phyloP scores from a whole-genome alignment of 2,113 vertebrate species.

The Ammodytes marinus region DNA sequence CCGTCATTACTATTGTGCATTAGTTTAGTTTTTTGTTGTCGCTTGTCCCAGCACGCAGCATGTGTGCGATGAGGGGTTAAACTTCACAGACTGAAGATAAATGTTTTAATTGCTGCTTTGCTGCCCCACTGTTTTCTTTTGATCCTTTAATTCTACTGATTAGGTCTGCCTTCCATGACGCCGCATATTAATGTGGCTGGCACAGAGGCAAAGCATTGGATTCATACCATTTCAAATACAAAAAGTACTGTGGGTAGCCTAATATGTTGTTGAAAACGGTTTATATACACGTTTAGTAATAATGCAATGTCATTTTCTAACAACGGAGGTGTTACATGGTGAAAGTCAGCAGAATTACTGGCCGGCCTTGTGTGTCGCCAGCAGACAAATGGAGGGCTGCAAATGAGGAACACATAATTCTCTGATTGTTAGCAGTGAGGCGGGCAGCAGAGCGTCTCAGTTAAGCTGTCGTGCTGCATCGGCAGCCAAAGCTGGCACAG shows the following conservation, averaged over 20 bases:
- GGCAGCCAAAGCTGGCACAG: neutral
- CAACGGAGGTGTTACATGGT: neutral
- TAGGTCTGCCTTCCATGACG: conserved; percentile 31
- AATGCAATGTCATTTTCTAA: conserved; percentile 26
- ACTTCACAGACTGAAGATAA: conserved; percentile 25
- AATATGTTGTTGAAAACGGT: conserved; percentile 14
- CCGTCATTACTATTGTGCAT: conserved; percentile 17
- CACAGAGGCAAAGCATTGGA: conserved; percentile 16
- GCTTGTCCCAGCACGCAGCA: conserved; percentile 21
- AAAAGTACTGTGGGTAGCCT: neutral
- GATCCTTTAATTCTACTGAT: conserved; percentile 49
- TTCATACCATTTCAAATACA: conserved; percentile 19
- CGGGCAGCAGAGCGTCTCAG: conserved; percentile 10
- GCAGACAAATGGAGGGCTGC: conserved; percentile 19
- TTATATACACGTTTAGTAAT: conserved; percentile 15
- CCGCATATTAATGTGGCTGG: conserved; percentile 37
- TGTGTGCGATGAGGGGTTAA: conserved; percentile 20
- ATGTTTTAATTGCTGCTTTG: conserved; percentile 52
- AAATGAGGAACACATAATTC: conserved; percentile 33
- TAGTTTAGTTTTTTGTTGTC: neutral
- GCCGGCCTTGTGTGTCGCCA: conserved; percentile 3
- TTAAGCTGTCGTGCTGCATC: conserved; percentile 28
- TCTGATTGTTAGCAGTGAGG: conserved; percentile 40
- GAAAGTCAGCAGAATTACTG: conserved; percentile 26
- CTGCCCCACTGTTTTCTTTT: conserved; percentile 27